phyloP scores from a whole-genome alignment of 2,113 vertebrate species.

The Polypterus bichir region DNA sequence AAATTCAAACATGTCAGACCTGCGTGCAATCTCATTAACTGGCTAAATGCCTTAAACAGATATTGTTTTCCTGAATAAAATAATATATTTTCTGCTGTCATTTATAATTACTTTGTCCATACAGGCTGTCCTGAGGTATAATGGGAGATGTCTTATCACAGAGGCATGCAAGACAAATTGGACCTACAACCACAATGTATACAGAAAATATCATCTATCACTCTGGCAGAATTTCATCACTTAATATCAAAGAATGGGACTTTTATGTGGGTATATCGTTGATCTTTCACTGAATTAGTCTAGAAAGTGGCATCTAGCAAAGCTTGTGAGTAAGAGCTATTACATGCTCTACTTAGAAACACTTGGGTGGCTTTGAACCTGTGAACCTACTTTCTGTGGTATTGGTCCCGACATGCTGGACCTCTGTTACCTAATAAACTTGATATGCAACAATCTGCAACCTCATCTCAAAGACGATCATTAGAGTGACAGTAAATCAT shows the following conservation, averaged over 20 bases:
- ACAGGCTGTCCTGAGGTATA: slow-evolving; percentile 33
- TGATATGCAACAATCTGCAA: slow-evolving; percentile 34
- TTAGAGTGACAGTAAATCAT: slow-evolving; percentile 43
- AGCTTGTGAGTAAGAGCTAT: too few relatives aligned
- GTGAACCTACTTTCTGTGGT: slow-evolving; percentile 13
- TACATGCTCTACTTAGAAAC: slow-evolving; percentile 21
- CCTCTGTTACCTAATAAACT: slow-evolving; percentile 46
- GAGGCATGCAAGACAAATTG: slow-evolving; percentile 36
- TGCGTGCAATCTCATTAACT: too few relatives aligned
- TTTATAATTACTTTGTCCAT: slow-evolving; percentile 44
- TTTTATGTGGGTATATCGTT: slow-evolving; percentile 11
- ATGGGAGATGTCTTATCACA: slow-evolving; percentile 36
- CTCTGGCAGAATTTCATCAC: slow-evolving; percentile 22
- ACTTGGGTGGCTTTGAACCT: not conserved
- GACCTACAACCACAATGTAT: slow-evolving; percentile 18
- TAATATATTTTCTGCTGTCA: slow-evolving; percentile 29
- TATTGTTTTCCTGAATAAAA: not conserved
- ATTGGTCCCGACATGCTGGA: slow-evolving; percentile 28
- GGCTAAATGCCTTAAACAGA: too few relatives aligned
- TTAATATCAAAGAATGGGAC: slow-evolving; percentile 15
- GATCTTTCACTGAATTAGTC: too few relatives aligned
- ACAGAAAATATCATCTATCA: slow-evolving; percentile 25
- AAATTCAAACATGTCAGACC: too few relatives aligned
- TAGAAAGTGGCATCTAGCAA: too few relatives aligned
- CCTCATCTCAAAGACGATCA: slow-evolving; percentile 49